Base-by-base conservation (phyloP, 2,888 invertebrate genomes). In the Acanthosepion pharaonis region DNA sequence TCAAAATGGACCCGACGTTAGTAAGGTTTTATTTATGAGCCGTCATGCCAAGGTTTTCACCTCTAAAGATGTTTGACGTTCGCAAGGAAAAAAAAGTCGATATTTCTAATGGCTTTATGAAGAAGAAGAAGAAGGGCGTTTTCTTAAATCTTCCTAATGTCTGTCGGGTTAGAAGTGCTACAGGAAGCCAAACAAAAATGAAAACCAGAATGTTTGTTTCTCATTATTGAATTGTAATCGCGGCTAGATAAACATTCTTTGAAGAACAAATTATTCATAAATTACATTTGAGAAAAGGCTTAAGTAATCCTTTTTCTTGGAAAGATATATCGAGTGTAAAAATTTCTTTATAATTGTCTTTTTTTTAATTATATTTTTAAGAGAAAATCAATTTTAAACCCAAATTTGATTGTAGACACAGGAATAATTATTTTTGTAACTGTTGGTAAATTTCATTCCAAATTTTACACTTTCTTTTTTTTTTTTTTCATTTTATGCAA, bases 21-120 rank as follows among this genome's bases (percentile, higher is more conserved):
- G 28, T 28, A 78, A 78, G n/a, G 78, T 78, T 78, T 78, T 78
- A 78, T 78, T 78, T 78, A 78, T 78, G 78, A 78, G 78, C 78
- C 78, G 78, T 78, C 78, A 78, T 78, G 78, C 78, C 9, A 78
- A 78, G 78, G 78, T 78, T 78, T 78, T 78, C 78, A 78, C 78
- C 78, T 78, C 78, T 78, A 28, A 78, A 78, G 78, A 78, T 78
- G 78, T 78, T 78, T 78, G 78, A 78, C 78, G 78, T 78, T 28
- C 5, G n/a, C 78, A 78, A 78, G n/a, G 42, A 11, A 25, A n/a
- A 78, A 78, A 78, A 78, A 78, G 78, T 78, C 78, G 78, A 78
- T 78, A 78, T 78, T 55, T 78, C 78, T 78, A 78, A 78, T 78
- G 28, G 28, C n/a, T 28, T 78, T 28, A 9, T 78, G 4, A 78